Percentiles rank a stretch among this genome's conserved stretches.
Evolutionary conservation across 2,797 vertebrate species (phyloP).

Genomic region (Agapornis canus): DNA sequence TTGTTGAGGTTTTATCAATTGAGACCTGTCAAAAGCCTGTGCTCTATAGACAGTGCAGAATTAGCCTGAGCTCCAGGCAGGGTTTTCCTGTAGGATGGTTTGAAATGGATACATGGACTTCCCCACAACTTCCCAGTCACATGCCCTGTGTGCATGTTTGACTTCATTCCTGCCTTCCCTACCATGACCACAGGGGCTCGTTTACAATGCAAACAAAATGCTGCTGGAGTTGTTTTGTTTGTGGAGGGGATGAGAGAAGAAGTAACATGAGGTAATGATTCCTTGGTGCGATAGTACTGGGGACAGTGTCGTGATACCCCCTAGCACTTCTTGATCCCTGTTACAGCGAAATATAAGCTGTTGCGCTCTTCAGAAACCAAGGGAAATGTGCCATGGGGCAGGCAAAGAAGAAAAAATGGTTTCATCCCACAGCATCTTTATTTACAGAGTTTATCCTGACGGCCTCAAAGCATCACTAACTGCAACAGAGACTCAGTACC

Average conservation of each 20-base stretch:
- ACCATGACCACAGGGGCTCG: background rate
- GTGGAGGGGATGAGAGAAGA: background rate
- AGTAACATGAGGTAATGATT: background rate
- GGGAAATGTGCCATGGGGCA: background rate
- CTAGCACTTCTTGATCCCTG: background rate
- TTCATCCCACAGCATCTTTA: background rate
- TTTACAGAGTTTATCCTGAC: background rate
- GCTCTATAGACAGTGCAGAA: background rate
- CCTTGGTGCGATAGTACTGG: background rate
- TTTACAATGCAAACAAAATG: background rate
- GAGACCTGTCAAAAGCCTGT: background rate
- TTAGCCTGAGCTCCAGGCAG: background rate
- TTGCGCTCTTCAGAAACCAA: background rate
- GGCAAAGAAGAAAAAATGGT: background rate
- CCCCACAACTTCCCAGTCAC: background rate
- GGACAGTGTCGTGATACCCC: background rate
- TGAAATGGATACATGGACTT: background rate
- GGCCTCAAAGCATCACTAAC: background rate
- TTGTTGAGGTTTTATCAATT: background rate
- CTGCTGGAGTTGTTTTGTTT: background rate
- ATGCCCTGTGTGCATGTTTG: rapidly evolving
- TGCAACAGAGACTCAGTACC: background rate
- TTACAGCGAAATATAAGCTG: background rate
- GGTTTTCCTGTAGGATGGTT: background rate
- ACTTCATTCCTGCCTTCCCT: background rate